Percentiles rank a stretch among this genome's conserved stretches.
Evolutionary conservation across 2,797 vertebrate species (phyloP).

Genomic region (Chelidonichthys spinosus): DNA sequence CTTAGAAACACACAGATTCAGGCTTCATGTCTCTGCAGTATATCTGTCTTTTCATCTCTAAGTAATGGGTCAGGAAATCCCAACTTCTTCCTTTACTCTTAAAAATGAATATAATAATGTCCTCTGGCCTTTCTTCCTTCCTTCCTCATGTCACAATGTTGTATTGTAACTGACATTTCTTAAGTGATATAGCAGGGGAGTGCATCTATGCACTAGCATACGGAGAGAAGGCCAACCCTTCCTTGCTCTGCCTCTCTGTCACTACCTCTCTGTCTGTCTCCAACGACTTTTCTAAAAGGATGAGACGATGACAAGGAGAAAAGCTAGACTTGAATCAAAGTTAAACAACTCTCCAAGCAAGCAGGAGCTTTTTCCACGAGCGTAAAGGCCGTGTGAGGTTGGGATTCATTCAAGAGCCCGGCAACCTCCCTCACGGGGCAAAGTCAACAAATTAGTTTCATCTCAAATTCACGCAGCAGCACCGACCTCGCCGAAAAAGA

Average conservation of each 20-base stretch:
- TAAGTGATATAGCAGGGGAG: not conserved
- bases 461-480: conserved; percentile 6
- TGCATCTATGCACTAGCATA: not conserved
- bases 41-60: conserved; percentile 9
- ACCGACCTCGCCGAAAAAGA: conserved; percentile 3
- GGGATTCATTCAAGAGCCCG: conserved; percentile 11
- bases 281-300: not conserved
- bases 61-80: conserved; percentile 5
- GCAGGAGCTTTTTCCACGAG: not conserved
- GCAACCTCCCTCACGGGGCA: not conserved
- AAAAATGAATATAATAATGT: conserved; percentile 8
- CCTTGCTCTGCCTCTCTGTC: not conserved
- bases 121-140: conserved; percentile 14
- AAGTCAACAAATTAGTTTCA: conserved; percentile 31
- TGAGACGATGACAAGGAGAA: not conserved
- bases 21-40: not conserved
- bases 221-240: not conserved
- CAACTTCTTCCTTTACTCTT: not conserved
- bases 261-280: conserved; percentile 4
- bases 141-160: not conserved
- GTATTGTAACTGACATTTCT: conserved; percentile 4
- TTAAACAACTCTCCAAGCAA: conserved; percentile 2
- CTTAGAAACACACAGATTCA: not conserved
- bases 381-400: not conserved
- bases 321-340: conserved; percentile 15